Base-by-base conservation (phyloP, 2,797 vertebrate genomes). In the Lindbergichthys nudifrons region DNA sequence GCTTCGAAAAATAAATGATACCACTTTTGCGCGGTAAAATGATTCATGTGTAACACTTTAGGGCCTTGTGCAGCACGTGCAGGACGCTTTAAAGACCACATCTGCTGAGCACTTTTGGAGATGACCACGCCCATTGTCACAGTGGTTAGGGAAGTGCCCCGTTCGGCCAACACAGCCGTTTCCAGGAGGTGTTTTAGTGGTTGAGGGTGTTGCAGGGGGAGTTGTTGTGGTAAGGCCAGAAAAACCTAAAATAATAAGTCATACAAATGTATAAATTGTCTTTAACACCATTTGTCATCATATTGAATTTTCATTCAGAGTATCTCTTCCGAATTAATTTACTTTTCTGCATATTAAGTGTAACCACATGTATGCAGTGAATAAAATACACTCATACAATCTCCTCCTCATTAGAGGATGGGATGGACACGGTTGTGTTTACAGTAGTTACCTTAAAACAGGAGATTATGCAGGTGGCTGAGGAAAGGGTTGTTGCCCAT, bases 401-500 rank as follows among this genome's bases (percentile, higher is more conserved):
- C 6, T 52, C 13, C 21, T 21, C 21, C 21, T 21, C 21, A 21
- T 21, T 21, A 21, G 21, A 21, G 21, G 21, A 21, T 21, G 21
- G 21, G 21, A 21, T 21, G 21, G 21, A 21, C 21, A 21, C 21
- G 21, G 21, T 21, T 21, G 2, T 21, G 2, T 21, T 21, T 21
- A 21, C 21, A 21, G 21, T n/a, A 4, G 0, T 73, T 67, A 80
- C 77, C 58, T 78, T 50, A 8, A 30, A 53, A 3, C 8, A 85
- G 64, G 10, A 77, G 56, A 23, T 0, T 0, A 15, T 67, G 41
- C 16, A 85, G 41, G 2, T 66, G 57, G 8, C 18, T 56, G 54
- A 76, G 39, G 30, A 94, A 81, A 36, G 92, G 90, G 63, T 83
- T 67, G 0, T 47, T 82, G 0, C 92, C 89, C 46, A 89, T 36